Base-by-base conservation (phyloP, 2,113 vertebrate genomes). In the Mesembrinibis cayennensis region DNA sequence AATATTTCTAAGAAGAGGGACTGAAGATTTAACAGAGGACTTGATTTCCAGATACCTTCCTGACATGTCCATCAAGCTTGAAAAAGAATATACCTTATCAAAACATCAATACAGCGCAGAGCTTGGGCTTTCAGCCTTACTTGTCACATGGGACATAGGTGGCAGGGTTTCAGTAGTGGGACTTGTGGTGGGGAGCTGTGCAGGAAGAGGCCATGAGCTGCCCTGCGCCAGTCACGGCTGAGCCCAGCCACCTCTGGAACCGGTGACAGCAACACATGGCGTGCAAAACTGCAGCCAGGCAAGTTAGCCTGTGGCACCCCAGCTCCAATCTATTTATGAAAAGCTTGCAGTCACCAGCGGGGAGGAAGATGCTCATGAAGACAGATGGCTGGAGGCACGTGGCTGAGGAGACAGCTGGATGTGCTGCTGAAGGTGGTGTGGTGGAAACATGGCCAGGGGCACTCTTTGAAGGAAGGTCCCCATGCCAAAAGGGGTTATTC, bases 351-450 rank as follows among this genome's bases (percentile, higher is more conserved):
- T 42, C 30, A 16, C 2, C 1, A 0, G 26, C 22, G 36, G 38
- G 42, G 50, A 73, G 22, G 47, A 58, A 38, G 45, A 50, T 2
- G n/a, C 15, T 59, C 27, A 23, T 0, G 2, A 45, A 85, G 61
- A 78, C 7, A 6, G 12, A 40, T 5, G 27, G 53, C 40, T 87
- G 59, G 36, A 73, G 59, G 14, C 0, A 1, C 0, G 0, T 6
- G 49, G 20, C 59, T 50, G 59, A 66, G 59, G 40, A 77, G 16
- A 53, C 40, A 73, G 36, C 42, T 14, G 45, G 38, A 40, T 29
- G 74, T 6, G 52, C 50, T 66, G 58, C 65, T 38, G 38, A 58
- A 40, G 58, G 45, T 16, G 34, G 44, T 56, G 23, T 3, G 16
- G 14, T 52, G 30, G 25, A 55, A 77, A 53, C 11, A 38, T 1